phyloP scores from a whole-genome alignment of 23 tunicate genomes.

The Ascidia mentula region DNA sequence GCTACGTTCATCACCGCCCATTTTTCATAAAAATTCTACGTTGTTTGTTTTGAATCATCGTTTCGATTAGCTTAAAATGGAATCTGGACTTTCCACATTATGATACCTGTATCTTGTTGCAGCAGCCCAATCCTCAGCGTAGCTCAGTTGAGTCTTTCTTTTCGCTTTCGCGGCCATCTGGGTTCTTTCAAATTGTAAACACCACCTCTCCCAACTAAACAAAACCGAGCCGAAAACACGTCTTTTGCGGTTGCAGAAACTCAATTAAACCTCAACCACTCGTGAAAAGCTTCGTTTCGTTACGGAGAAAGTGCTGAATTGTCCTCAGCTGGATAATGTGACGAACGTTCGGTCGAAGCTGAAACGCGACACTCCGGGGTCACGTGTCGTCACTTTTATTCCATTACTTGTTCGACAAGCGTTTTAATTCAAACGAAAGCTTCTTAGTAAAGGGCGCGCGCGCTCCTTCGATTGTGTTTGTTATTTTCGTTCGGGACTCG shows the following conservation, averaged over 20 bases:
- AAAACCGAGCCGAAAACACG: no score
- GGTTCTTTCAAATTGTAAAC: not conserved
- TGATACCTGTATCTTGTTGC: slow-evolving; percentile 2
- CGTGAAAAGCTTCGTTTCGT: not conserved
- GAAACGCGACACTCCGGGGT: not conserved
- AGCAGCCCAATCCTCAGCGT: not conserved
- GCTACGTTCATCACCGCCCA: no score
- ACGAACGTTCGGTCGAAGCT: not conserved
- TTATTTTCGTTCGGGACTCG: no score
- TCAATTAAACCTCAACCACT: not conserved
- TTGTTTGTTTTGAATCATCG: no score
- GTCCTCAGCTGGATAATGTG: not conserved
- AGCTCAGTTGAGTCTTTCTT: not conserved
- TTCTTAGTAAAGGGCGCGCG: no score
- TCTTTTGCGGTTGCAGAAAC: not conserved
- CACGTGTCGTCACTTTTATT: not conserved
- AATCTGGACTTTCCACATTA: no score
- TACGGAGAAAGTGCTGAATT: not conserved
- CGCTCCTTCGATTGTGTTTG: no score
- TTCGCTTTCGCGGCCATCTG: not conserved
- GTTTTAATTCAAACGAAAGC: no score
- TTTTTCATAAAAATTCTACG: no score
- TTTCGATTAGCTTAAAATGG: no score
- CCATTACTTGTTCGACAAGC: not conserved
- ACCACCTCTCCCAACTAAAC: no score